These are phyloP conservation scores for Squalus acanthias DNA, from an alignment of 2,797 vertebrate species.

Conservation along the genomic window DNA sequence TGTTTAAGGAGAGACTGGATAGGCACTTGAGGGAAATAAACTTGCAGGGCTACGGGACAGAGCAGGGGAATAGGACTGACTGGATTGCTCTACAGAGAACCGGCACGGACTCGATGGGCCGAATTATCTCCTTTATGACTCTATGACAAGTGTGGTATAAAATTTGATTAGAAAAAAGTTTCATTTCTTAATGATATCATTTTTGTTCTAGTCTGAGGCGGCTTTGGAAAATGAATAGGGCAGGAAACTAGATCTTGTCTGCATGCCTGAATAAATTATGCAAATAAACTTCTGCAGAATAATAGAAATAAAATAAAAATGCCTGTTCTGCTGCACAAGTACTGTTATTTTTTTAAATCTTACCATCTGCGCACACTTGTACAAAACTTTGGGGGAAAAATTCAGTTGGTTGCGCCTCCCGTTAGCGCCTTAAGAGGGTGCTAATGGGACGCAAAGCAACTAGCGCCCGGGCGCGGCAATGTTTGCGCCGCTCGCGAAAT, in stretches of 20 bases:
- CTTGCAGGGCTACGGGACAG: no score
- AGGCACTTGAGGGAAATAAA: no score
- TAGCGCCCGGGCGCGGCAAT: no score
- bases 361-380: neutral
- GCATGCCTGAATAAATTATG: neutral
- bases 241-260: neutral
- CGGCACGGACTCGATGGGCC: no score
- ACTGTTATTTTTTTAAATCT: neutral
- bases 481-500: no score
- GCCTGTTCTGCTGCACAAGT: neutral
- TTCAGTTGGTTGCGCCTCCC: no score
- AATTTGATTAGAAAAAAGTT: neutral
- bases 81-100: no score
- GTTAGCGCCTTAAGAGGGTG: no score
- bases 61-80: no score
- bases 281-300: neutral
- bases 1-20: no score
- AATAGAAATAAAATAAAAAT: neutral
- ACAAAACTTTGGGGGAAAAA: neutral
- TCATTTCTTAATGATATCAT: neutral
- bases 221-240: neutral
- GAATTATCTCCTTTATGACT: no score
- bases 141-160: neutral
- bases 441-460: no score
- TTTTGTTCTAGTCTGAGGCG: neutral